Base-by-base conservation (phyloP, 2,888 invertebrate genomes). In the Strigamia transsilvanica region DNA sequence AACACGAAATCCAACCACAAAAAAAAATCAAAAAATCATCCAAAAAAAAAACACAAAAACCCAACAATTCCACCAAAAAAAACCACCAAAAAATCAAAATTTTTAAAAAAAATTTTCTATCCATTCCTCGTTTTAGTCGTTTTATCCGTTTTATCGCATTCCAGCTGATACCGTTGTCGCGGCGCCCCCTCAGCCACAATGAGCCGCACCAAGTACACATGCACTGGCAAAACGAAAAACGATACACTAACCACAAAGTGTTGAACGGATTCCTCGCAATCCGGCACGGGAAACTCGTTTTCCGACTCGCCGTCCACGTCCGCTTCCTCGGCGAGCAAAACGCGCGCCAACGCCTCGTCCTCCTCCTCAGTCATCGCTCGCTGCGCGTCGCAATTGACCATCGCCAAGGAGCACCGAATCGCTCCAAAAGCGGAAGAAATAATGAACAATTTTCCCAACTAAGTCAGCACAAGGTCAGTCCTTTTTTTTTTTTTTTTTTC, bases 171-270 rank as follows among this genome's bases (percentile, higher is more conserved):
- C 34, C 7, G 34, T 34, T 34, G 4, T 5, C 7, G 34, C 51
- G 10, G 7, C 42, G 42, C 42, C 42, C 51, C 51, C 51, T 12
- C 4, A 4, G 3, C 51, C 51, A 51, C 13, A 13, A 51, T 51
- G 51, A 51, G 10, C 51, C 51, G 51, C 51, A 51, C 51, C 51
- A 51, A 51, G 51, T 51, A n/a, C 51, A 51, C 51, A 51, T 51
- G 51, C 51, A 51, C 51, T 51, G 5, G 3, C 10, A 6, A 34
- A 34, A 34, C 34, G 34, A 34, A 34, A 34, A 34, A n/a, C 51
- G 13, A 51, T 51, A 34, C 34, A 34, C 51, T 12, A 6, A 51
- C 51, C 51, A 51, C 15, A 51, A 13, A 51, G 3, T n/a, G n/a
- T 6, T 51, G 51, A 51, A n/a, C 51, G 15, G 2, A 51, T n/a